Base-by-base conservation (phyloP, 2,113 vertebrate species). In the Parus major region DNA sequence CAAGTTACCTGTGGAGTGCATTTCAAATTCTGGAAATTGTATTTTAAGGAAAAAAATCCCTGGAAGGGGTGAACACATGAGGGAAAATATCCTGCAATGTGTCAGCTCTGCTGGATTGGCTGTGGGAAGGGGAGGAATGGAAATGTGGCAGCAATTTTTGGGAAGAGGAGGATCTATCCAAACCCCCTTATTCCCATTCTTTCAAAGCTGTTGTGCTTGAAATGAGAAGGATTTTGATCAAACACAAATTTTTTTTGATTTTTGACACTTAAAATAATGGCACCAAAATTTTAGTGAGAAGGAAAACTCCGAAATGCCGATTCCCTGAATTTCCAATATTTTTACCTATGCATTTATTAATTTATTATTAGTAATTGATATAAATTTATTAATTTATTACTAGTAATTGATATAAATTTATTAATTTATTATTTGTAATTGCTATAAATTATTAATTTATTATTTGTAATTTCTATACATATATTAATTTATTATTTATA, bases 341-440 rank as follows among this genome's bases (percentile, higher is more conserved):
- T 70, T 29, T 0, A 44, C 42, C 19, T 5, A 16, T 1, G 1
- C 8, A 12, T n/a, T 56, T 53, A 5, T 31, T 20, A 4, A 24
- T 50, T 57, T 18, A 14, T 27, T 22, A 11, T 33, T 7, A 42
- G 15, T 42, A 42, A 42, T 42, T 42, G 15, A 42, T 15, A 42
- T 1, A 1, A 6, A 12, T 31, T 56, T 53, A 5, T 31, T 23
- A 4, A 24, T 49, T 56, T 18, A 14, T 27, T 22, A 10, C 28
- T 7, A 36, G 9, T 39, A 42, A 36, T 46, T 42, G 10, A 9
- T n/a, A 3, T 13, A n/a, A 6, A 12, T 31, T 56, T 53, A 5
- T 31, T 23, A 4, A 24, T 49, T 56, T 18, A 14, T 27, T 22
- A 10, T 33, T 7, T 42, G 9, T 39, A 42, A 36, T 46, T 42